Conservation (phyloP, 2,797 vertebrate species). For the Zonotrichia albicollis region DNA sequence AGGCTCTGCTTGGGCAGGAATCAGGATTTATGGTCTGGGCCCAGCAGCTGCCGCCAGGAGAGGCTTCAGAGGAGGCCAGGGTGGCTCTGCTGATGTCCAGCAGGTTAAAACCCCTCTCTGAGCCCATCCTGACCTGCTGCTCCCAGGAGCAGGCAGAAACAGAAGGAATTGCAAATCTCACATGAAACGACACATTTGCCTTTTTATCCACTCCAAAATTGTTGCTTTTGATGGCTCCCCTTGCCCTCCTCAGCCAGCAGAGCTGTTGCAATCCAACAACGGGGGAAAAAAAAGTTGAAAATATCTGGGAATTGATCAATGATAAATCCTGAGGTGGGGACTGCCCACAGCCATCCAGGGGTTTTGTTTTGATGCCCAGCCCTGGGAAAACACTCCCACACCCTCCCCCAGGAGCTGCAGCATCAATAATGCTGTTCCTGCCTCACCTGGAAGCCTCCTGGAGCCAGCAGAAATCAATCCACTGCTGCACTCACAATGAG, state of each 20-base stretch:
- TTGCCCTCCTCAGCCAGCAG: background rate
- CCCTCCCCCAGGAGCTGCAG: background rate
- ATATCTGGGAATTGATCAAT: background rate
- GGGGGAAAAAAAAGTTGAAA: background rate
- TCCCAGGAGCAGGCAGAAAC: background rate
- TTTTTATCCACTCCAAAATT: background rate
- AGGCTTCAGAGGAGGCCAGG: background rate
- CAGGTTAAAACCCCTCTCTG: background rate
- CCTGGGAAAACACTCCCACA: background rate
- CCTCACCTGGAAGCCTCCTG: background rate
- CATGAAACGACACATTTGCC: background rate
- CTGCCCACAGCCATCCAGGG: rapidly evolving
- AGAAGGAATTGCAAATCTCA: background rate
- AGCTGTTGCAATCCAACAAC: rapidly evolving
- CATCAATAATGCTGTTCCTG: rapidly evolving
- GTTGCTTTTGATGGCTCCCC: background rate
- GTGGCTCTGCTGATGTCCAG: rapidly evolving
- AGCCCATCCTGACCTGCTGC: background rate
- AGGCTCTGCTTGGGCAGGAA: background rate
- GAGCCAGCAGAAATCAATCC: background rate
- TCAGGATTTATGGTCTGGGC: background rate
- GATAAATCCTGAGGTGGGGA: background rate
- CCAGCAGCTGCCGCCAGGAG: background rate
- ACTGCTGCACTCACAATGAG: background rate
- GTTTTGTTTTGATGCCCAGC: background rate